Base-by-base conservation (phyloP, 2,113 vertebrate genomes). In the Ellobius talpinus region DNA sequence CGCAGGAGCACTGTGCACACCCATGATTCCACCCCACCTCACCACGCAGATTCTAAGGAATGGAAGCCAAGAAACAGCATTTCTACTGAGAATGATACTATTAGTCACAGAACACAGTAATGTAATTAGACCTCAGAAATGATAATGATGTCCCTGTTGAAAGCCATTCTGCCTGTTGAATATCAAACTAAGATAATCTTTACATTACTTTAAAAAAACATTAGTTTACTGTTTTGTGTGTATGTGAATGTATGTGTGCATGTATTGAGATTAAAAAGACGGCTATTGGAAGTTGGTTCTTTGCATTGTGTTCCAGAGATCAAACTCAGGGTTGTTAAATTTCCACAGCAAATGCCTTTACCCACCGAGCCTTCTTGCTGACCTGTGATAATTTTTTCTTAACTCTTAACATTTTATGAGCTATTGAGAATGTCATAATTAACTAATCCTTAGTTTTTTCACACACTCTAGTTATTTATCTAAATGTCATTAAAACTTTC, bases 401-500 rank as follows among this genome's bases (percentile, higher is more conserved):
- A 81, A 81, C 16, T 68, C 36, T 63, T 7, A 70, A 70, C 2
- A 1, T 77, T 52, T 47, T 66, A 29, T 74, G 50, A 87, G 31
- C 84, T 85, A 5, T 77, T 91, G 73, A 68, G 58, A 85, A 68
- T 89, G 19, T 13, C 47, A 82, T 31, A 47, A 36, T 88, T 88
- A 73, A 55, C 17, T 87, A 90, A 73, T 21, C 29, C 73, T 55
- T 68, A 78, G 9, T 94, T 92, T 92, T 85, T 31, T 87, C 86
- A 33, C 1, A 84, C 73, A 45, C 89, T 94, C 3, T 52, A 89
- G 33, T 91, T 8, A 74, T 85, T 68, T 93, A 45, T 63, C 6
- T 96, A 68, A 90, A 19, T 95, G 55, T 61, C 39, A 61, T 24
- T 84, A n/a, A 91, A 90, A 74, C 24, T 36, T 89, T 36, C 76